Conservation (phyloP, 2,888 invertebrate species). For the Xestia ashworthii region DNA sequence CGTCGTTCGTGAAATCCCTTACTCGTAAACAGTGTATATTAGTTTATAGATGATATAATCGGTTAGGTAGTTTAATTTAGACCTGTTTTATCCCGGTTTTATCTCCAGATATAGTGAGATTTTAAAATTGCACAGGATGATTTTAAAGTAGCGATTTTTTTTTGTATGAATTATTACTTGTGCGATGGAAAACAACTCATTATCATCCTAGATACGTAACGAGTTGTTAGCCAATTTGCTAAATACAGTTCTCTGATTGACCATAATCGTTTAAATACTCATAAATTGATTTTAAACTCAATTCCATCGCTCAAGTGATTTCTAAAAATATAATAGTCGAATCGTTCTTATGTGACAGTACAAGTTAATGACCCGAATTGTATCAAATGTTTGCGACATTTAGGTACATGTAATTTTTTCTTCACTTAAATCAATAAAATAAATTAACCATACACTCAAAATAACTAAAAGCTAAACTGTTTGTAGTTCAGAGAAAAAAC, state of each 20-base stretch:
- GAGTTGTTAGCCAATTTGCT: background rate
- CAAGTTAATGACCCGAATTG: background rate
- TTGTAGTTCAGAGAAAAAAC: no score
- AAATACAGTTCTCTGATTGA: background rate
- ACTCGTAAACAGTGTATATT: constrained; percentile 25
- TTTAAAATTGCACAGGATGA: constrained; percentile 46
- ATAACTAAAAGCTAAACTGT: no score
- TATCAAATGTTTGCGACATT: no score
- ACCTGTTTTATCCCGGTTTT: constrained; percentile 41
- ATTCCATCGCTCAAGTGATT: constrained; percentile 35
- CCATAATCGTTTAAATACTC: background rate
- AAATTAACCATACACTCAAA: no score
- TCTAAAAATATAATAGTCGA: constrained; percentile 1
- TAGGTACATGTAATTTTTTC: no score
- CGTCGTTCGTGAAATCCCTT: background rate
- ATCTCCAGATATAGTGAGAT: constrained; percentile 21
- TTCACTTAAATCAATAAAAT: no score
- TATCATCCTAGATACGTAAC: no score
- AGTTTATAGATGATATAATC: constrained; percentile 34
- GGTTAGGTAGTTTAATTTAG: constrained; percentile 40
- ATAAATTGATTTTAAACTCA: background rate
- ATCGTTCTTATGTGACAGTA: background rate
- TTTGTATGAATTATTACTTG: constrained; percentile 35
- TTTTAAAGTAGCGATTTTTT: constrained; percentile 34
- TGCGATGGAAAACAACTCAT: constrained; percentile 13